A percentile compares a stretch with the other conserved stretches of the same genome.
Conservation (phyloP, 2,113 vertebrate genomes). For the Electrona antarctica region DNA sequence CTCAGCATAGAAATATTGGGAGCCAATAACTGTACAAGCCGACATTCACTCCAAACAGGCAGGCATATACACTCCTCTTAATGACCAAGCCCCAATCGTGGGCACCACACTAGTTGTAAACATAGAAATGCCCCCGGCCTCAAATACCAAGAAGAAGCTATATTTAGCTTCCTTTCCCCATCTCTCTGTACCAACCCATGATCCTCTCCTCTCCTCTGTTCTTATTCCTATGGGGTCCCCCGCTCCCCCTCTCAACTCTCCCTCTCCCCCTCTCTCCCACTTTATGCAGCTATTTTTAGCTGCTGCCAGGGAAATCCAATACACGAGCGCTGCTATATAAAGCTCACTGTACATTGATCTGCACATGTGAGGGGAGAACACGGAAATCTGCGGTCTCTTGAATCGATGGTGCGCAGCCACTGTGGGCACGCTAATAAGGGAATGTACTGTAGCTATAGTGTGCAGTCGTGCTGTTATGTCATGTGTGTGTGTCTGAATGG, state of each 20-base stretch:
- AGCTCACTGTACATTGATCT: conserved; percentile 53
- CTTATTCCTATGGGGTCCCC: conserved; percentile 53
- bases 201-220: neutral
- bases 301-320: conserved; percentile 64
- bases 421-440: conserved; percentile 4
- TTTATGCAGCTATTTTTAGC: conserved; percentile 60
- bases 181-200: neutral
- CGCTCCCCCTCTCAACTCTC: conserved; percentile 45
- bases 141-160: too few species aligned
- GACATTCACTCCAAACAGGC: too few species aligned
- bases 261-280: neutral
- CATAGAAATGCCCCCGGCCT: too few species aligned
- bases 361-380: conserved; percentile 29
- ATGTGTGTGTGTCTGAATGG: neutral
- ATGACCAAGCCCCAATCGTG: too few species aligned
- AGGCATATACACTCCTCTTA: too few species aligned
- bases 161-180: conserved; percentile 1
- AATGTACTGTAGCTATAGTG: neutral
- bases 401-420: conserved; percentile 33
- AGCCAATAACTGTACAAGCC: too few species aligned
- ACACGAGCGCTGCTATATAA: conserved; percentile 53
- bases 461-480: neutral
- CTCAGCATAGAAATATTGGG: too few species aligned
- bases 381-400: conserved; percentile 44
- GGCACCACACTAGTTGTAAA: too few species aligned